Conservation (phyloP, 92 coral and sea anemone species). For the Blastomussa wellsi region DNA sequence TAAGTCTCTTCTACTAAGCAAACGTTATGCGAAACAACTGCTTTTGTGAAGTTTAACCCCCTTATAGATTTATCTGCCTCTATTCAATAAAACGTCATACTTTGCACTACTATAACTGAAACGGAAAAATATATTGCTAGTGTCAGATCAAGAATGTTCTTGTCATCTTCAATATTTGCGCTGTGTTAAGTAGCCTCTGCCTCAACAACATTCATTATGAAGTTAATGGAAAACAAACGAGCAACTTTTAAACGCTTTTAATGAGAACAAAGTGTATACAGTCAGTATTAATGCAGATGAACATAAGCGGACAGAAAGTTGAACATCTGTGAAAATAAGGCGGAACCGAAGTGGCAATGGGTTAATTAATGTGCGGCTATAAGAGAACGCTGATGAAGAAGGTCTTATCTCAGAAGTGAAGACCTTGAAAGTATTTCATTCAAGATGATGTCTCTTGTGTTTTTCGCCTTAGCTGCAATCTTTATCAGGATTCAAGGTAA, state of each 20-base stretch:
- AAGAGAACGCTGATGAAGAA: not conserved
- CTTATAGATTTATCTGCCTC: not conserved
- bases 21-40: not conserved
- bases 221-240: not conserved
- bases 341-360: not conserved
- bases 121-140: not conserved
- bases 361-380: not conserved
- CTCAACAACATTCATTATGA: not conserved
- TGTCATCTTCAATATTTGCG: not conserved
- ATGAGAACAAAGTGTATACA: not conserved
- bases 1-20: not conserved
- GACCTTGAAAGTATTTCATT: not conserved
- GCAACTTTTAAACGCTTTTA: not conserved
- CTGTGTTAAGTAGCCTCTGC: not conserved
- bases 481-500: constrained; percentile 16
- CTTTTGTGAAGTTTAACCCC: not conserved
- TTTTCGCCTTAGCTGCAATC: not conserved
- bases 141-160: not conserved
- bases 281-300: not conserved
- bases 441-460: not conserved
- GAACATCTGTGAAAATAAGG: constrained; percentile 4
- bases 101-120: not conserved
- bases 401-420: not conserved
- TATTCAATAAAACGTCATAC: too few relatives aligned
- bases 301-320: not conserved